Base-by-base conservation (phyloP, 2,113 vertebrate species). In the Pangasianodon hypophthalmus region DNA sequence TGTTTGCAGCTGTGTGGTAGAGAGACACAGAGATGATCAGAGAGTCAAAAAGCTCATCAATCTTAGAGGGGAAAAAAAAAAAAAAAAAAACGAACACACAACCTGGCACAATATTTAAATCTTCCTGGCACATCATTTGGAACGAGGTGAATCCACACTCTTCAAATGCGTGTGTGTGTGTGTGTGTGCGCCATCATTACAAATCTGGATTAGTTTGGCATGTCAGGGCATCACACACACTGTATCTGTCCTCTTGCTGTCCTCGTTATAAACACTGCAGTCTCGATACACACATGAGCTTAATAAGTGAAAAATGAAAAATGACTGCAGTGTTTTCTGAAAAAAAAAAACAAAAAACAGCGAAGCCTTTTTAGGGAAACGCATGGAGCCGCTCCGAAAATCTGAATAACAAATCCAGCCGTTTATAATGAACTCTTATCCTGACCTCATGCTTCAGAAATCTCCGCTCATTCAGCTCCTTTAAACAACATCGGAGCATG, bases 1-100 rank as follows among this genome's bases (percentile, higher is more conserved):
- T 92, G 91, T 91, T 85, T 79, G 56, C n/a, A 85, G 64, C 83
- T 89, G 90, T 54, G 48, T 60, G 86, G 71, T n/a, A 75, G 48
- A 48, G 46, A 19, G 29, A 56, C 69, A 60, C 18, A 6, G 84
- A 46, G 85, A 67, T 29, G 56, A 44, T 73, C 18, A 37, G 81
- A 41, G 83, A 62, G 54, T 71, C 32, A 21, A 85, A 50, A 26
- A 62, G 52, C 41, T 84, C 62, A 73, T 88, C 81, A 84, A 37
- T 60, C 87, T 71, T 69, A 26, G n/a, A n/a, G n/a, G n/a, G n/a
- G n/a, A n/a, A 44, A 62, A 46, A 60, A n/a, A 48, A 50, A 19
- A 48, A 46, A 46, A 88, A 16, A 29, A 6, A 50, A 19, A 86
- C 11, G n/a, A 50, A n/a, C 2, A 1, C 62, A 32, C 62, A 32